These are phyloP conservation scores for Mimumesa dahlbomi DNA, from an alignment of 2,888 invertebrate species.

Conservation along the genomic window DNA sequence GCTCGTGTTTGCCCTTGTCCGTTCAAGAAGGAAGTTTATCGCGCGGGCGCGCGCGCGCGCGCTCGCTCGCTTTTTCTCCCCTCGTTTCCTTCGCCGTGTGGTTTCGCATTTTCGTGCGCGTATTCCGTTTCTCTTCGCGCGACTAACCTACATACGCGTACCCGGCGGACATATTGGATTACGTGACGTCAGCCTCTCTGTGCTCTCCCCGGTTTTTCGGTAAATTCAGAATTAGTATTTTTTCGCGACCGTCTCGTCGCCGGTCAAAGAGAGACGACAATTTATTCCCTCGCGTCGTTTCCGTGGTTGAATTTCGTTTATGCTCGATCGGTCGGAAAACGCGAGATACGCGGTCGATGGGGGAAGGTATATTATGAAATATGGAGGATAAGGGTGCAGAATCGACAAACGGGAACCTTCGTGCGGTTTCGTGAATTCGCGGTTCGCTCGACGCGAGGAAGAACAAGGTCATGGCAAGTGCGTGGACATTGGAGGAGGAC, in stretches of 20 bases:
- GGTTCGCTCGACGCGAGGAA: background rate
- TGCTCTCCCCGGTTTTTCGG: background rate
- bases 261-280: too few relatives aligned
- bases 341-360: too few relatives aligned
- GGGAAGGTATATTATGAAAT: too few relatives aligned
- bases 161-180: constrained; percentile 8
- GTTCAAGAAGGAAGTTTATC: too few relatives aligned
- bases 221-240: too few relatives aligned
- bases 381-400: background rate
- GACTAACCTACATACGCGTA: constrained; percentile 25
- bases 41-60: background rate
- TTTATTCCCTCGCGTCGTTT: too few relatives aligned
- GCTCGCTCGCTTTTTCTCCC: constrained; percentile 4
- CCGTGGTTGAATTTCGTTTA: too few relatives aligned
- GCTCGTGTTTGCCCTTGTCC: background rate
- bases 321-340: too few relatives aligned
- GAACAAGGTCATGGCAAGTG: constrained; percentile 35
- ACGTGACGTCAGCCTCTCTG: background rate
- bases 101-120: constrained; percentile 10
- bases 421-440: background rate
- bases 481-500: constrained; percentile 28
- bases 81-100: background rate
- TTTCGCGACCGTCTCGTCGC: too few relatives aligned
- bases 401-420: background rate
- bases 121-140: constrained; percentile 1